Evolutionary conservation across 2,888 invertebrate genomes (phyloP), one percentile per base, ranked within the genome.

Genomic region (Anoplius nigerrimus): DNA sequence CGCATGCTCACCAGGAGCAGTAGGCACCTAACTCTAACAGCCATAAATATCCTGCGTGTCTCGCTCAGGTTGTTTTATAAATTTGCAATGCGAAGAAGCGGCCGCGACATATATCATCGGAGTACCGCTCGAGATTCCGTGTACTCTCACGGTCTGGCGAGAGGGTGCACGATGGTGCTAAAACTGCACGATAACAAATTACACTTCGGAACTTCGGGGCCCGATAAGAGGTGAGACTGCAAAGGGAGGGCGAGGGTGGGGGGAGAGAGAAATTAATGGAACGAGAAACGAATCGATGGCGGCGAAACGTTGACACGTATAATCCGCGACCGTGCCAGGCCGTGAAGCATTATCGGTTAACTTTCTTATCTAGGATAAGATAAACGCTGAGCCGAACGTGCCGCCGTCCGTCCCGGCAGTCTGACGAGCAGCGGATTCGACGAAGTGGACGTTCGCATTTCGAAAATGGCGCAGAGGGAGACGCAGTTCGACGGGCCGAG

Each of bases 301-400:
- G 8, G 11, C 34, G 34, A 34, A 8, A 34, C 24, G 34, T 11
- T 15, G 43, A 27, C 15, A 27, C 15, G 53, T 16, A 58, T 51
- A 42, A 18, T 18, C 11, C 16, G 48, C 20, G 43, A 6, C 6
- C 34, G 34, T 34, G 6, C 3, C 34, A 6, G 34, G 34, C 11
- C 34, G 34, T 13, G 34, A 11, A 11, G 11, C 11, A 11, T 11
- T 34, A 34, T 34, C 34, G 34, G 34, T 13, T 34, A 34, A 34
- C 11, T 34, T 34, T 1, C 34, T 34, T 34, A 34, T 34, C 34
- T 51, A 8, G n/a, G 71, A 71, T 71, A 68, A 71, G 71, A 71
- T 68, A 71, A 68, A 68, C 54, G 52, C 16, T n/a, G 2, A 15
- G 53, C 42, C n/a, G 11, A 20, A n/a, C n/a, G 34, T 48, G 52